Conservation (phyloP, 2,888 invertebrate genomes). For the Diogma glabrata region DNA sequence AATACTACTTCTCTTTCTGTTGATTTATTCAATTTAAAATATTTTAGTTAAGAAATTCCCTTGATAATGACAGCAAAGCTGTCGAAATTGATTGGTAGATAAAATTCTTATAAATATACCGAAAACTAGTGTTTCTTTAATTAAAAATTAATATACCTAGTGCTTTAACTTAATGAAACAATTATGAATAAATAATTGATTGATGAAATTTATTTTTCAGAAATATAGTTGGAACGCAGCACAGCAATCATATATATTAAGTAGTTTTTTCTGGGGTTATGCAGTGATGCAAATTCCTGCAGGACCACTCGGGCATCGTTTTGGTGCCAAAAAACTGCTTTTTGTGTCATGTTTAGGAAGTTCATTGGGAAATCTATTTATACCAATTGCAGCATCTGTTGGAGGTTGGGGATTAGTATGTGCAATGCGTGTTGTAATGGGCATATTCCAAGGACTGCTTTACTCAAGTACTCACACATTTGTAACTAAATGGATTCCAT, state of each 20-base stretch:
- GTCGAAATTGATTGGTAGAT: too few species aligned
- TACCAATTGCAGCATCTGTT: slow-evolving; percentile 50
- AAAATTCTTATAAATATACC: too few species aligned
- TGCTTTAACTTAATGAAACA: too few species aligned
- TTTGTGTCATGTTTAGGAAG: slow-evolving; percentile 41
- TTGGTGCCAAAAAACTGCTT: slow-evolving; percentile 51
- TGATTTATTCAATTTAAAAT: too few species aligned
- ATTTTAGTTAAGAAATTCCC: too few species aligned
- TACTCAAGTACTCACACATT: slow-evolving; percentile 51
- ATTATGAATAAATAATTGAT: too few species aligned
- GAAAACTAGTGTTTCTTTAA: too few species aligned
- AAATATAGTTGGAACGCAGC: slow-evolving; percentile 41
- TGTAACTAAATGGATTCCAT: slow-evolving; percentile 53
- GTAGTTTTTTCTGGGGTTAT: slow-evolving; percentile 53
- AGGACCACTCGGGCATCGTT: slow-evolving; percentile 53
- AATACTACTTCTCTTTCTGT: too few species aligned
- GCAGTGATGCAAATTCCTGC: slow-evolving; percentile 44
- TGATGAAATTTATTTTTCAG: slow-evolving; percentile 11
- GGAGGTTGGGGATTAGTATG: slow-evolving; percentile 47
- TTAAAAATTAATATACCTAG: too few species aligned
- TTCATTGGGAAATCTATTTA: slow-evolving; percentile 47
- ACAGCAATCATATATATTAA: slow-evolving; percentile 41
- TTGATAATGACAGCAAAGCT: too few species aligned
- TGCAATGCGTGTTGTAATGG: slow-evolving; percentile 46
- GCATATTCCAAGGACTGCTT: slow-evolving; percentile 49